Evolutionary conservation across 2,113 vertebrate genomes (phyloP).

Genomic region (Carettochelys insculpta): DNA sequence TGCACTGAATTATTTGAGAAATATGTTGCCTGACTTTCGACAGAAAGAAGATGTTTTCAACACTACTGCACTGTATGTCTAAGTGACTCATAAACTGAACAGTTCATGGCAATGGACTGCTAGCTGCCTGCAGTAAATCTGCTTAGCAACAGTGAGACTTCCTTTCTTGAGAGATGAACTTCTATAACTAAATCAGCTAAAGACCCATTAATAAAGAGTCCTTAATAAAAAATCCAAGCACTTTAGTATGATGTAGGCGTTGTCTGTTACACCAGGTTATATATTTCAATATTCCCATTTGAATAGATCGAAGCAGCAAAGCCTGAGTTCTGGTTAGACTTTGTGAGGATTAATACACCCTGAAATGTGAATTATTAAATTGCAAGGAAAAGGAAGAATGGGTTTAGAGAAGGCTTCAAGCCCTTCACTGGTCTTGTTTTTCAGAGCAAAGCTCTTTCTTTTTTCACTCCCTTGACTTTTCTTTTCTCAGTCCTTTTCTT

Average conservation of each 20-base stretch:
- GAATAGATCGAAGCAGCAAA: conserved; percentile 32
- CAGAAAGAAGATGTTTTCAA: background rate
- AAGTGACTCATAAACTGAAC: too few species aligned
- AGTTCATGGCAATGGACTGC: background rate
- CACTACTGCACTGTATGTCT: rapidly evolving
- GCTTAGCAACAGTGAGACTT: rapidly evolving
- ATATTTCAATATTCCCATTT: background rate
- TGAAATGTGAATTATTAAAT: conserved; percentile 47
- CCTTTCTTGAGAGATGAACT: background rate
- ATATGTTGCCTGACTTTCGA: background rate
- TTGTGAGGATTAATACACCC: conserved; percentile 17
- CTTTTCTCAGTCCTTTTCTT: background rate
- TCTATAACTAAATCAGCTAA: background rate
- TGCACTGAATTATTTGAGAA: background rate
- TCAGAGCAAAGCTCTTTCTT: background rate
- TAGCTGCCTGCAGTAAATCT: background rate
- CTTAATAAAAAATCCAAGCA: background rate
- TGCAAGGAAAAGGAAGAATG: background rate
- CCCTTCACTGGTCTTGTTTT: background rate
- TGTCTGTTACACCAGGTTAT: background rate
- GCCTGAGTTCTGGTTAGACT: background rate
- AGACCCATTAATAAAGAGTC: background rate
- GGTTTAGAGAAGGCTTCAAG: background rate
- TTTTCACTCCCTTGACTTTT: background rate
- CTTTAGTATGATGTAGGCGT: background rate